These are phyloP conservation scores for Tipula vernalis DNA, from an alignment of 2,888 invertebrate genomes.

Conservation along the genomic window DNA sequence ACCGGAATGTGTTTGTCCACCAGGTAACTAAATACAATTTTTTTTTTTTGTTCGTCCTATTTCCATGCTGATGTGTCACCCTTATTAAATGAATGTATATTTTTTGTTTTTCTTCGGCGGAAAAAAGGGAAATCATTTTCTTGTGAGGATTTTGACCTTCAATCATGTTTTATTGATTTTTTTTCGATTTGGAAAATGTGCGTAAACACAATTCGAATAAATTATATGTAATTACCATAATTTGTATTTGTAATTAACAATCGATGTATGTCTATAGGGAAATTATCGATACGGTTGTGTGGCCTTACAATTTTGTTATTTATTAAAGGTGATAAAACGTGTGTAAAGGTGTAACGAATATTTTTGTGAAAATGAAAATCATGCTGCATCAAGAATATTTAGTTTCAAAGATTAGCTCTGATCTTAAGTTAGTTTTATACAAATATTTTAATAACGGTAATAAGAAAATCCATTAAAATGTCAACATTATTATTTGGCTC, in stretches of 20 bases:
- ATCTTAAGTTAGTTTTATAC: not conserved
- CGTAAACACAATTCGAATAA: not conserved
- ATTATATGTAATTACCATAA: not conserved
- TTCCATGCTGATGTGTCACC: not conserved
- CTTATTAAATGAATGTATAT: too few relatives aligned
- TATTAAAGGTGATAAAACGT: too few relatives aligned
- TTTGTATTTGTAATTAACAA: not conserved
- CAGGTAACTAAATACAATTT: constrained; percentile 48
- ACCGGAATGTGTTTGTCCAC: constrained; percentile 54
- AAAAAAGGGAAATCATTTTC: not conserved
- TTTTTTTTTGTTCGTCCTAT: not conserved
- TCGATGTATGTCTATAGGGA: too few relatives aligned
- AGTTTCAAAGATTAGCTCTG: not conserved
- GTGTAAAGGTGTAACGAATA: too few relatives aligned
- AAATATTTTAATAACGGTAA: not conserved
- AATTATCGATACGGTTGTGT: too few relatives aligned
- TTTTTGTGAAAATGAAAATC: too few relatives aligned
- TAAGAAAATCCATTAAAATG: not conserved
- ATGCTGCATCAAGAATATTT: too few relatives aligned
- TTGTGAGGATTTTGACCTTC: not conserved
- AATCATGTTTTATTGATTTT: not conserved
- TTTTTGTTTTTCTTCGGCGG: not conserved
- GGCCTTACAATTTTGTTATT: too few relatives aligned
- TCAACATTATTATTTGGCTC: not conserved
- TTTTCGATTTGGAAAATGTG: not conserved